Conservation (phyloP, 2,113 vertebrate species). For the Ochotona princeps region DNA sequence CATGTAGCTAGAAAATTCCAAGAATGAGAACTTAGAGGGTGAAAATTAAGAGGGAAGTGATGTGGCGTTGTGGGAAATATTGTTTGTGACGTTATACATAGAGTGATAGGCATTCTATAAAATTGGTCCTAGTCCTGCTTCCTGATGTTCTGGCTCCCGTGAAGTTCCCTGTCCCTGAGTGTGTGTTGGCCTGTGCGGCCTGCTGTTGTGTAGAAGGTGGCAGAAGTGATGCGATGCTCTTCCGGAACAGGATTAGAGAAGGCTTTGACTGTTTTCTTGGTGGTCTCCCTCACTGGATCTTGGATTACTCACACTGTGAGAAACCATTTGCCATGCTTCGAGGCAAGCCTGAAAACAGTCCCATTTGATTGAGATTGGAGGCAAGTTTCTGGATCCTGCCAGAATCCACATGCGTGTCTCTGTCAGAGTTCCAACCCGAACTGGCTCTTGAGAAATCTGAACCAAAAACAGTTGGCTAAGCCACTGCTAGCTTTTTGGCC, state of each 20-base stretch:
- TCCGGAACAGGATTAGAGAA: neutral
- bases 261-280: neutral
- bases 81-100: neutral
- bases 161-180: neutral
- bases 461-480: neutral
- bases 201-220: neutral
- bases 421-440: neutral
- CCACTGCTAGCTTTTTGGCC: neutral
- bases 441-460: neutral
- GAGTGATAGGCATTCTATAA: neutral
- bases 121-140: neutral
- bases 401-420: neutral
- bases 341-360: neutral
- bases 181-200: neutral
- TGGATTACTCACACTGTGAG: neutral
- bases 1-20: constrained; percentile 31
- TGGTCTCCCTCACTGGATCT: neutral
- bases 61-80: neutral
- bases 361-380: neutral
- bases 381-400: neutral
- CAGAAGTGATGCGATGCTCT: neutral
- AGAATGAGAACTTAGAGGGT: neutral
- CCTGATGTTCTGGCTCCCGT: neutral
- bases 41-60: constrained; percentile 41
- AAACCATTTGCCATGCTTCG: neutral